Evolutionary conservation across 2,113 vertebrate genomes (phyloP), one percentile per base, ranked within the genome.

Genomic region (Takifugu bimaculatus): DNA sequence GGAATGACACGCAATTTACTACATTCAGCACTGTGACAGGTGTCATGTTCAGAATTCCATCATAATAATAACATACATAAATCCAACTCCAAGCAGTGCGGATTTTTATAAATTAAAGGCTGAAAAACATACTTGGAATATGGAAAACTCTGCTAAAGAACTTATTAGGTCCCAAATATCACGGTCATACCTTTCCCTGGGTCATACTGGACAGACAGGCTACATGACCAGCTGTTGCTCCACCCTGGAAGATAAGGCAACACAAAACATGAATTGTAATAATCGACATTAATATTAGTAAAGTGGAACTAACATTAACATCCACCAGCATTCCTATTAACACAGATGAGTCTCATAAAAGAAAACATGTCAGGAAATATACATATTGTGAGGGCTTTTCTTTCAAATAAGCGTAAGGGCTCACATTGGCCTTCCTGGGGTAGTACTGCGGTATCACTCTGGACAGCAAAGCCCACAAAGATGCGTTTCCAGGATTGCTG

Each of bases 401-500:
- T 13, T 45, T 45, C 14, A 45, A 15, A 45, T 45, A 9, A 5
- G 60, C 28, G 26, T 66, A 13, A 43, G n/a, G 13, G 60, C 92
- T 93, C 83, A 98, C 96, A 63, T 93, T 88, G 68, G 94, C 81
- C 72, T 93, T 95, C 65, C 59, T 90, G 50, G 94, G 89, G 6
- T 86, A 82, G 74, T 92, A 91, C 27, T 93, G 88, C 45, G 94
- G 93, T 73, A 96, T 88, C 61, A 96, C 65, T 83, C 87, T 92
- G 65, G 95, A 96, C 25, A 99, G 80, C 49, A 98, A 82, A 55
- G 92, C 90, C 97, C 97, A 98, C 27, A 98, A 89, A 42, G 92
- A 91, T 39, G 95, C 77, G 79, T 97, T 94, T 77, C 88, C 91
- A 51, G 97, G 96, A 74, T 97, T 90, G 69, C 97, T 98, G 69